Base-by-base conservation (phyloP, 2,113 vertebrate species). In the Seriola rivoliana region DNA sequence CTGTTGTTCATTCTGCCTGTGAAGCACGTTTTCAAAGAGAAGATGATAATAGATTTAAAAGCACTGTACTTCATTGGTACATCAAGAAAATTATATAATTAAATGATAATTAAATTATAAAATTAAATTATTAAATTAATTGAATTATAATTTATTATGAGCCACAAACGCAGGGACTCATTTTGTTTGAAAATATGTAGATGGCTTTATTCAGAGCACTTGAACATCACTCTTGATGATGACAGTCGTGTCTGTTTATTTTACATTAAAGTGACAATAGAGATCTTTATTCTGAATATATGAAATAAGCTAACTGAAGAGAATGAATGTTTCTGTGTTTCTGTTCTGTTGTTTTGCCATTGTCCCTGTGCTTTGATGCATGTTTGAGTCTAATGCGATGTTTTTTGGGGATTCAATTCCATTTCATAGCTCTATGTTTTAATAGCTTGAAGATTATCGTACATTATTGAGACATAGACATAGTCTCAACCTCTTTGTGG, bases 1-100 rank as follows among this genome's bases (percentile, higher is more conserved):
- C 29, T 87, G 67, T 75, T 74, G 57, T 85, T 80, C 81, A 85
- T 9, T 67, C 40, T 76, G 75, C 72, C 32, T 71, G 29, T 40
- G 36, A 73, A 50, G 52, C 46, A 71, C 34, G 57, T 78, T 82
- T 81, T 64, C 44, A 58, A 64, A 16, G 38, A 71, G 13, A 48
- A 11, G 32, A 73, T 63, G 42, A 75, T 75, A 55, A 25, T 32
- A 83, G 34, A 78, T 72, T 62, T 67, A 73, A 86, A 69, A 54
- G 6, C 29, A 77, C 71, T 80, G 54, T 59, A 72, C 78, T 72
- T 69, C 65, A 36, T 21, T 29, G 25, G 25, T 50, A 40, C 48
- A 82, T 80, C 38, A 83, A 81, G 71, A 21, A 54, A 19, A 50
- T 42, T 42, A 8, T 42, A 29, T 29, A 29, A 29, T 29, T 29